Percentiles rank a stretch among this genome's conserved stretches.
These are phyloP conservation scores for Arctopsyche grandis DNA, from an alignment of 1,140 invertebrate genomes.

Conservation along the genomic window DNA sequence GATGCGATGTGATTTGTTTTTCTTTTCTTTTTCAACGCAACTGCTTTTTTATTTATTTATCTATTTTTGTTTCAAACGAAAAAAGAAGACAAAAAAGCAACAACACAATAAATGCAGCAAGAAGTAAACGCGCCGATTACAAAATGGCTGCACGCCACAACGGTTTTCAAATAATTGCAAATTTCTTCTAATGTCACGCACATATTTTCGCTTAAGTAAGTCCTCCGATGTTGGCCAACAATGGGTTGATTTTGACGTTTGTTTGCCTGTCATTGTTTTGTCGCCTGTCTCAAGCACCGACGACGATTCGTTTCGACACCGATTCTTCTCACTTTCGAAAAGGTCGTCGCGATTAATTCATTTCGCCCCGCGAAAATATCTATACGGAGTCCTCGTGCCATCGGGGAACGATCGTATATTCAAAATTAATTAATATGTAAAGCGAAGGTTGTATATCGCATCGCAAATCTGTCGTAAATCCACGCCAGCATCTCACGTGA, in stretches of 20 bases:
- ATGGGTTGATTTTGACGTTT: not conserved
- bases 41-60: not conserved
- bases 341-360: not conserved
- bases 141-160: constrained; percentile 13
- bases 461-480: constrained; percentile 15
- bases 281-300: not conserved
- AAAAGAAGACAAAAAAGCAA: too few species aligned
- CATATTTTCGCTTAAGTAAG: constrained; percentile 22
- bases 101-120: not conserved
- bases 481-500: not conserved
- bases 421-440: constrained; percentile 25
- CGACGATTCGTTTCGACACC: not conserved
- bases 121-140: not conserved
- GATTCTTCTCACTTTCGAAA: constrained; percentile 25
- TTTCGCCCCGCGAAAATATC: not conserved
- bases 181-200: constrained; percentile 22
- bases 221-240: constrained; percentile 9
- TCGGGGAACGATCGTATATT: not conserved
- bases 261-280: constrained; percentile 20
- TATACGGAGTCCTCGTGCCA: not conserved
- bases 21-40: not conserved
- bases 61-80: too few species aligned
- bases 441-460: constrained; percentile 8
- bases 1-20: too few species aligned
- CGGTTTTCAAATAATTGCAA: constrained; percentile 25